Conservation (phyloP, 2,888 invertebrate species). For the Philopedon plagiatum region DNA sequence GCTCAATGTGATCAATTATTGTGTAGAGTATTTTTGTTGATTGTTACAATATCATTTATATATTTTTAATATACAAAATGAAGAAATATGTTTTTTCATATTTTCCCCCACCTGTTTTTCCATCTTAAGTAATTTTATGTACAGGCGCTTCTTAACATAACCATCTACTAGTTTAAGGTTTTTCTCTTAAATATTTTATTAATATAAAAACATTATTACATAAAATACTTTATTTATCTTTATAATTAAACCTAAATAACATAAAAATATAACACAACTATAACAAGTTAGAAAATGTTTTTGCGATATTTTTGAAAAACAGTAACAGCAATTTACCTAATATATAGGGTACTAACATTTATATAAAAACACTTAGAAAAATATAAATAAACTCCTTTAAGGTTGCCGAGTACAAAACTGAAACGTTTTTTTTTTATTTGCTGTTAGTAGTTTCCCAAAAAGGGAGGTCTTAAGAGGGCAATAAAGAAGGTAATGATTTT, state of each 20-base stretch:
- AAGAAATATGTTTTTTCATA: not conserved
- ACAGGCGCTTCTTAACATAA: no score
- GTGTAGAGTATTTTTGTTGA: conserved; percentile 23
- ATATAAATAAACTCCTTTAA: not conserved
- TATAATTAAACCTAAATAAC: conserved; percentile 25
- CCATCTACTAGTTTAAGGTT: no score
- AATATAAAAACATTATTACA: not conserved
- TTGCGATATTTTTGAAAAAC: conserved; percentile 3
- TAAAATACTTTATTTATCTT: conserved; percentile 20
- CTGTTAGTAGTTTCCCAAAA: not conserved
- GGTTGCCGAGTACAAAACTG: not conserved
- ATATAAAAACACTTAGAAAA: not conserved
- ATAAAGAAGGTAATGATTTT: not conserved
- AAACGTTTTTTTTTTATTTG: not conserved
- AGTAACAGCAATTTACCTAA: not conserved
- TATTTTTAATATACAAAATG: conserved; percentile 26
- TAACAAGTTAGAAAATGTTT: conserved; percentile 11
- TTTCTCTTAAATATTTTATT: no score
- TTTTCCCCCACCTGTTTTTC: not conserved
- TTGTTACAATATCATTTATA: conserved; percentile 14
- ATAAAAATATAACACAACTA: conserved; percentile 21
- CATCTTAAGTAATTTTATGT: not conserved
- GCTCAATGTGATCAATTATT: conserved; percentile 17
- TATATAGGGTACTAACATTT: not conserved
- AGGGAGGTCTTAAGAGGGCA: not conserved